Evolutionary conservation across 2,113 vertebrate genomes (phyloP), one percentile per base, ranked within the genome.

Genomic region (Aegotheles bennettii): DNA sequence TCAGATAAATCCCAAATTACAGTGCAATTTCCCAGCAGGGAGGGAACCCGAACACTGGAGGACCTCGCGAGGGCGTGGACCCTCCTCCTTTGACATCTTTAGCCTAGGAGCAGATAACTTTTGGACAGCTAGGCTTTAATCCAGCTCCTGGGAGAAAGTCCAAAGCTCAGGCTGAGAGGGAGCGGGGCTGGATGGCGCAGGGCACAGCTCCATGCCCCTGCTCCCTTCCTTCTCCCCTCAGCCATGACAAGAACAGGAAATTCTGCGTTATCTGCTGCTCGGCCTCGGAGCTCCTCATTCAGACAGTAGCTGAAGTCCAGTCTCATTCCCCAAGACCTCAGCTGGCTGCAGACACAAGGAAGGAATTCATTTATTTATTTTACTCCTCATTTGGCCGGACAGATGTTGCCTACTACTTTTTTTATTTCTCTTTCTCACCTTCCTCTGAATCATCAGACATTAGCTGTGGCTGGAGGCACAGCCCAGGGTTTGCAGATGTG

Each of bases 1-100:
- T 92, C 91, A 94, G 94, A 94, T 87, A 94, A 95, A 92, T 71
- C 89, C 80, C 69, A 47, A 87, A 94, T 60, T 38, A 69, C 2
- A n/a, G 56, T 1, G 26, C 26, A 4, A 12, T 60, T 93, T 95
- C 76, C 76, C 77, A 87, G 51, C 89, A 87, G 69, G 56, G 76
- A 86, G 83, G 75, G 85, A 79, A 79, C 17, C 23, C 0, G 1
- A 48, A 35, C 33, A 38, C 76, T 75, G 84, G 21, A 60, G 64
- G 60, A 94, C 29, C 64, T 86, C 11, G 4, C 3, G 2, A 83
- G 94, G 93, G 84, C 63, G 84, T 84, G 94, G 74, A 73, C 67
- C 24, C 78, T 69, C 33, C 45, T 94, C 3, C 0, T 28, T 33
- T 68, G 87, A 54, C 35, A 20, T 29, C 8, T 4, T 61, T 65